Percentiles rank a stretch among this genome's conserved stretches.
These are phyloP conservation scores for Ornithorhynchus anatinus DNA, from an alignment of 2,113 vertebrate genomes.

Conservation along the genomic window DNA sequence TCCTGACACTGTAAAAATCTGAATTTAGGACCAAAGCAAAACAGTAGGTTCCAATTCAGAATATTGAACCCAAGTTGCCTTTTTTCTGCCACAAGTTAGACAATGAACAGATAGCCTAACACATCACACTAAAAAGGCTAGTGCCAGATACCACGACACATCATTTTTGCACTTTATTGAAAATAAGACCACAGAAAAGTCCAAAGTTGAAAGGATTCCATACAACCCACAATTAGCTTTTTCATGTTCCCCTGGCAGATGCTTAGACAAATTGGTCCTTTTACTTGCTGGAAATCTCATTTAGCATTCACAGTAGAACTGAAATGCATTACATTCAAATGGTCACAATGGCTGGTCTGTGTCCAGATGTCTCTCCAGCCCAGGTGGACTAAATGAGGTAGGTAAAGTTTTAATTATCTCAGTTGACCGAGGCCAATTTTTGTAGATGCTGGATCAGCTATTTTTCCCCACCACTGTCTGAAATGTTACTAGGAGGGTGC, in stretches of 20 bases:
- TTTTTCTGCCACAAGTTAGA: constrained; percentile 1
- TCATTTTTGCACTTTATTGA: background rate
- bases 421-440: constrained; percentile 29
- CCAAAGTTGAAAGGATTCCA: background rate
- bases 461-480: constrained; percentile 17
- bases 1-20: background rate
- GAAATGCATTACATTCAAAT: constrained; percentile 39
- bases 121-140: constrained; percentile 27
- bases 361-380: constrained; percentile 7
- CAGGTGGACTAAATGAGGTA: constrained; percentile 62
- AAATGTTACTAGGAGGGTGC: constrained; percentile 47
- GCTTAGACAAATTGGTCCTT: background rate
- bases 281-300: constrained; percentile 11
- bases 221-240: background rate
- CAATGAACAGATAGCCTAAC: background rate
- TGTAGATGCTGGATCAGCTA: constrained; percentile 3
- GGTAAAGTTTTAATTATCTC: constrained; percentile 29
- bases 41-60: constrained; percentile 14
- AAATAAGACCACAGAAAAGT: constrained; percentile 4
- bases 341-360: constrained; percentile 8
- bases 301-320: constrained; percentile 17
- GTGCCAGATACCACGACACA: background rate
- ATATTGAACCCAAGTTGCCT: background rate
- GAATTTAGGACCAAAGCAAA: background rate
- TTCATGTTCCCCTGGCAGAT: background rate